phyloP scores from a whole-genome alignment of 37 sponge, comb jelly and placozoan genomes.

The Chondrilla cf. caribensis region DNA sequence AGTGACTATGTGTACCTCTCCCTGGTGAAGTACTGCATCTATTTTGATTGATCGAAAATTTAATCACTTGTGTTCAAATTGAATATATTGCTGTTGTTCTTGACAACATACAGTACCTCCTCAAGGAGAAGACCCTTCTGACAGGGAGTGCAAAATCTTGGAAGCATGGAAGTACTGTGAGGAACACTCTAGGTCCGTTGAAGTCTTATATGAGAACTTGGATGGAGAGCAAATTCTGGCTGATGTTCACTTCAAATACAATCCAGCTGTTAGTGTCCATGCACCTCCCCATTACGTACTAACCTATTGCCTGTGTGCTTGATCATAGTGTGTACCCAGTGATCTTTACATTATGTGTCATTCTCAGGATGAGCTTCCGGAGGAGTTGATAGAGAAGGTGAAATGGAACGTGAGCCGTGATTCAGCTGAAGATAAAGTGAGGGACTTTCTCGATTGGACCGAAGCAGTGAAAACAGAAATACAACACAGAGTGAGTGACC shows the following conservation, averaged over 20 bases:
- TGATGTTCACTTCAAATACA: slow-evolving; percentile 42
- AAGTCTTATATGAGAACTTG: slow-evolving; percentile 46
- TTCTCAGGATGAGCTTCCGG: slow-evolving; percentile 41
- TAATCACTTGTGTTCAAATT: no score
- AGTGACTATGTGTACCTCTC: no score
- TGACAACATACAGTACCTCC: no score
- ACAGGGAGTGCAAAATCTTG: neutral
- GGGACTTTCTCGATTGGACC: slow-evolving; percentile 83
- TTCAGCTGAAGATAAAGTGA: slow-evolving; percentile 73
- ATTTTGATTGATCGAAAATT: no score
- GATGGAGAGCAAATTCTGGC: slow-evolving; percentile 43
- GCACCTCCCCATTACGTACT: no score
- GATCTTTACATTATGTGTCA: neutral
- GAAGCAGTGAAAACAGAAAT: slow-evolving; percentile 57
- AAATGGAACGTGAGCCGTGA: slow-evolving; percentile 76
- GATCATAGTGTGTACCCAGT: neutral
- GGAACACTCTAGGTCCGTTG: slow-evolving; percentile 37
- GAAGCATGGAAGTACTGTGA: slow-evolving; percentile 52
- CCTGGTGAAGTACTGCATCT: no score
- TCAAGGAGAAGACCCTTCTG: no score
- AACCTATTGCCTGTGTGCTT: neutral
- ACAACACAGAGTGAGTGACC: slow-evolving; percentile 32
- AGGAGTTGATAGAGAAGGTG: slow-evolving; percentile 67
- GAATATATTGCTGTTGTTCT: no score
- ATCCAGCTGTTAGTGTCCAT: slow-evolving; percentile 24